Evolutionary conservation across 2,888 invertebrate species (phyloP), one percentile per base, ranked within the genome.

Genomic region (Atherix ibis): DNA sequence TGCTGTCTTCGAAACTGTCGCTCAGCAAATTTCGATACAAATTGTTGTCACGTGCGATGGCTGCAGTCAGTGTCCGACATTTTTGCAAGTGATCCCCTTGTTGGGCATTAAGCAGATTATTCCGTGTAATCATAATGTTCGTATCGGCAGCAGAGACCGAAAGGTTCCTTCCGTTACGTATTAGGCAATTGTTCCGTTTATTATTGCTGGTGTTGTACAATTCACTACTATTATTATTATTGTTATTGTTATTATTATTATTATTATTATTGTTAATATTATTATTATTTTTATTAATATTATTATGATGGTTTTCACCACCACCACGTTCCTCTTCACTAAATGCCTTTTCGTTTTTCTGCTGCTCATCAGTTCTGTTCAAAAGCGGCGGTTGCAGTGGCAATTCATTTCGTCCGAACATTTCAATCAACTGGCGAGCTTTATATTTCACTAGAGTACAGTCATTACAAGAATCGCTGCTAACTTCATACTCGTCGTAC

Each of bases 1-100:
- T 41, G 27, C 42, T 42, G 18, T 42, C 42, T 22, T 42, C 42
- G 29, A 40, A 42, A 13, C 42, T 42, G 25, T 40, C 38, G 32
- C 42, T 40, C 25, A 40, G 28, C 18, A 41, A 17, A 31, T 41
- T 39, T 19, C 41, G 35, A 31, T 42, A 40, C 32, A 39, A 40
- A 25, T 39, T 37, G 28, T 32, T 37, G 32, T 41, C 37, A 35
- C 41, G 41, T 31, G 32, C 27, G 13, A 41, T 41, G 14, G 41
- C 41, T 15, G 39, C 35, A 34, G 37, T 41, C 16, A 41, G 31
- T 13, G 41, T 39, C 2, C 41, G 39, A 8, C 41, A 29, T 15
- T 37, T 31, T 17, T 37, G 33, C 9, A 19, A 24, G 14, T 37
- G 30, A 27, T 27, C 15, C n/a, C n/a, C n/a, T 14, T 33, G 27